These are phyloP conservation scores for Conistra vaccinii DNA, from an alignment of 2,888 invertebrate species.

Conservation along the genomic window DNA sequence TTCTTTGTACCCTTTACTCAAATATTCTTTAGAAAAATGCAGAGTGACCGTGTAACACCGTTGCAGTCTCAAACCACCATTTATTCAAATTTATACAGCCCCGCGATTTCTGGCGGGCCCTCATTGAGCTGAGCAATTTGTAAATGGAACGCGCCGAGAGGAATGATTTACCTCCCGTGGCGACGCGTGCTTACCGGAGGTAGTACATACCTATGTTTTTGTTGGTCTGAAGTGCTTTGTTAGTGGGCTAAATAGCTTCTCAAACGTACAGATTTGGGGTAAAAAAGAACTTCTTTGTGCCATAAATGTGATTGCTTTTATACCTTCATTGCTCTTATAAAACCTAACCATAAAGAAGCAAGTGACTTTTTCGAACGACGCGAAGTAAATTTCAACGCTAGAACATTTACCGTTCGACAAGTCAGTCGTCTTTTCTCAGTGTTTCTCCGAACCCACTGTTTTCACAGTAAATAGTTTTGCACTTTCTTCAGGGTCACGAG, in stretches of 20 bases:
- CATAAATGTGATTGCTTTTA: background rate
- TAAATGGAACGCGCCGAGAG: conserved; percentile 82
- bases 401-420: conserved; percentile 39
- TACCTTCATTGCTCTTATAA: background rate
- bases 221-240: conserved; percentile 53
- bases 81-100: conserved; percentile 87
- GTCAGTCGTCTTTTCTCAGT: conserved; percentile 10
- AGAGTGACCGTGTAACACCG: conserved; percentile 71
- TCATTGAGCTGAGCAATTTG: conserved; percentile 85
- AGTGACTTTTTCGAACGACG: conserved; percentile 3
- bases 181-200: conserved; percentile 63
- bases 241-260: conserved; percentile 49
- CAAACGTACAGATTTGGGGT: conserved; percentile 13
- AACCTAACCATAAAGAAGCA: background rate
- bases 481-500: conserved; percentile 53
- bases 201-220: conserved; percentile 52
- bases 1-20: conserved; percentile 27
- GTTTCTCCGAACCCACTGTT: conserved; percentile 30
- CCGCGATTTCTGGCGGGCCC: conserved; percentile 77
- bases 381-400: background rate
- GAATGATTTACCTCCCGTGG: conserved; percentile 75
- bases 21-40: conserved; percentile 69
- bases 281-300: background rate
- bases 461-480: conserved; percentile 44
- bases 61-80: conserved; percentile 73